Evolutionary conservation across 2,113 vertebrate species (phyloP), one percentile per base, ranked within the genome.

Genomic region (Ammospiza nelsoni): DNA sequence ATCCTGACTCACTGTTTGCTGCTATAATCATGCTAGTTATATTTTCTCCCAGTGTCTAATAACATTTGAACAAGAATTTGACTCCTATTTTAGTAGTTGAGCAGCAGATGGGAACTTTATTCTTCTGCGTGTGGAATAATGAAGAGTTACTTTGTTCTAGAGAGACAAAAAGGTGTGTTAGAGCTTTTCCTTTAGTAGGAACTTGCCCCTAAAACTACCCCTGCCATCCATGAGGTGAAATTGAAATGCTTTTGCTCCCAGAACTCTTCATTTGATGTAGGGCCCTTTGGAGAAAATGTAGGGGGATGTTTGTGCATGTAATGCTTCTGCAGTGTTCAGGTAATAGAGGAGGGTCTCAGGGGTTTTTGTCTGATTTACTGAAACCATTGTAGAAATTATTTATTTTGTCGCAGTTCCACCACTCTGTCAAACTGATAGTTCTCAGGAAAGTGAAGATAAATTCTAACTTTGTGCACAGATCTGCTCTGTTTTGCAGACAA

Each of bases 1-100:
- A 85, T 91, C 76, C 93, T 86, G 87, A 93, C 72, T 95, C 87
- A 87, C 84, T 86, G 21, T 91, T 88, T 51, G 78, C 67, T 94
- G 16, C 87, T 84, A 61, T 91, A 90, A 83, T 75, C 19, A 29
- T 77, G n/a, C 51, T n/a, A 23, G 37, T 61, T 93, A 33, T 39
- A 68, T 84, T 84, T 95, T 94, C 62, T 89, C 33, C 33, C 37
- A 52, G 63, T 63, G 59, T 59, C 76, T 75, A 80, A 67, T 77
- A 71, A 55, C 8, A 6, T 91, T 74, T 66, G 37, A 91, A 73
- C 31, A 79, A 58, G 81, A 83, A 80, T 85, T 87, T 85, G 33
- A 69, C 33, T 80, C 33, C 65, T 84, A 25, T 91, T 96, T 89
- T 84, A 78, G 79, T 78, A 71, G 59, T n/a, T 41, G 39, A 19